A percentile compares a stretch with the other conserved stretches of the same genome.
phyloP scores from a whole-genome alignment of 1,140 invertebrate species.

The Aphidius ervi region DNA sequence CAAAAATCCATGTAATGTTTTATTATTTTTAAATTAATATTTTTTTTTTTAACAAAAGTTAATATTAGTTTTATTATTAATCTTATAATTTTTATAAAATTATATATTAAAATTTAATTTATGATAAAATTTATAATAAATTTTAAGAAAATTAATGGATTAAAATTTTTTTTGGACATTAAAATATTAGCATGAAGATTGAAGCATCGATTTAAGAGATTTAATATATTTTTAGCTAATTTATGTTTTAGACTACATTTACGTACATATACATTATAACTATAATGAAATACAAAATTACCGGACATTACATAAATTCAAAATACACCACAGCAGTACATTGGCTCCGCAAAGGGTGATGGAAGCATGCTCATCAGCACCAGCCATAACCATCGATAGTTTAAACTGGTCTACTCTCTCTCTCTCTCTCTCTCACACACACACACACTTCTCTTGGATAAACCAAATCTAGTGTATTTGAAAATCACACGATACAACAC shows the following conservation, averaged over 20 bases:
- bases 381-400: slow-evolving; percentile 32
- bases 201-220: no score
- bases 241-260: slow-evolving; percentile 33
- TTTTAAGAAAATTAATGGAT: background rate
- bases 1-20: no score
- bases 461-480: no score
- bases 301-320: slow-evolving; percentile 39
- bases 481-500: background rate
- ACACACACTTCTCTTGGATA: background rate
- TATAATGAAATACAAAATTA: slow-evolving; percentile 29
- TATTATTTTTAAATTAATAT: background rate
- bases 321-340: slow-evolving; percentile 31
- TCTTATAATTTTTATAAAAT: no score
- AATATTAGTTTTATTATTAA: background rate
- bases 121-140: background rate
- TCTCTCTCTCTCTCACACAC: background rate
- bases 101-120: no score
- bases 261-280: slow-evolving; percentile 17
- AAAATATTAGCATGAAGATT: no score
- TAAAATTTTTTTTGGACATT: no score
- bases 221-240: slow-evolving; percentile 28
- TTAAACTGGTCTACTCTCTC: slow-evolving; percentile 25
- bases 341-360: slow-evolving; percentile 29
- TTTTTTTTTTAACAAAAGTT: background rate
- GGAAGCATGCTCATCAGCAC: slow-evolving; percentile 34